Percentiles rank a stretch among this genome's conserved stretches.
Conservation (phyloP, 2,797 vertebrate species). For the Eidolon dupreanum region DNA sequence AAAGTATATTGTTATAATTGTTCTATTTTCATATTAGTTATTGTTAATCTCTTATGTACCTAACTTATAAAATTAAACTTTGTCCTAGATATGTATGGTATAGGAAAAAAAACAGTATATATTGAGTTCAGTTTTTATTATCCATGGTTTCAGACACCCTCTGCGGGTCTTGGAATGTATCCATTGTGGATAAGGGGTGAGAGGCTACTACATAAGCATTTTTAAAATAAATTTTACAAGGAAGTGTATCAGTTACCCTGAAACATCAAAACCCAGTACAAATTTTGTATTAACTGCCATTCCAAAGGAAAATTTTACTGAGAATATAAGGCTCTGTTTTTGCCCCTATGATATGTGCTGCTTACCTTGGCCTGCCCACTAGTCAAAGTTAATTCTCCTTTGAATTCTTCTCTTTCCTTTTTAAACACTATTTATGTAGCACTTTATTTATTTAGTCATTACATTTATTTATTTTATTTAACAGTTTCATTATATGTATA, state of each 20-base stretch:
- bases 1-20: neutral
- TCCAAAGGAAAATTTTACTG: neutral
- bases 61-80: neutral
- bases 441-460: neutral
- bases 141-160: neutral
- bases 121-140: neutral
- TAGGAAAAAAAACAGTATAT: neutral
- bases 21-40: neutral
- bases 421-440: neutral
- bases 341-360: neutral
- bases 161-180: neutral
- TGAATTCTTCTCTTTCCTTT: neutral
- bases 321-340: neutral
- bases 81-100: too few species aligned
- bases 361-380: neutral
- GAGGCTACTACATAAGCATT: neutral
- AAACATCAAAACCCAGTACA: neutral
- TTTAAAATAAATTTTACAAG: neutral
- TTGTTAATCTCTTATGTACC: neutral
- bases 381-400: neutral
- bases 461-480: neutral
- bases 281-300: neutral
- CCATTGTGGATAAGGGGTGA: neutral
- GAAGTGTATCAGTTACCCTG: neutral
- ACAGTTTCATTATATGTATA: neutral